Base-by-base conservation (phyloP, 2,888 invertebrate genomes). In the Trissoscelio sp. region DNA sequence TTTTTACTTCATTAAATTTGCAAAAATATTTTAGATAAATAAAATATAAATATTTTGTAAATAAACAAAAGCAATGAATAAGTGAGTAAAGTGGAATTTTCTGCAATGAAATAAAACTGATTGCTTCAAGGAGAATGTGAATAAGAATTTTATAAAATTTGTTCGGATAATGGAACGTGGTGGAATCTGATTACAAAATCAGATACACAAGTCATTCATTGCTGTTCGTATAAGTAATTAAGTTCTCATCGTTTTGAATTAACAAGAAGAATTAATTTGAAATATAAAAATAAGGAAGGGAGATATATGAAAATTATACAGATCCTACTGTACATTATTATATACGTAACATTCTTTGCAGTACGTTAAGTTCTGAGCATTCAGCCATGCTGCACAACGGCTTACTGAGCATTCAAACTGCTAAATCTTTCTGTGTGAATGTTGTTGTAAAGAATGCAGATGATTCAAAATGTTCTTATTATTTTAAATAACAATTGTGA, bases 251-350 rank as follows among this genome's bases (percentile, higher is more conserved):
- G 12, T 39, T 46, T 24, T 34, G 51, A 53, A 66, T 66, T 66
- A 66, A 51, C 2, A 34, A 51, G 66, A 39, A 20, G 51, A 66
- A 66, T 66, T 66, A 66, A 66, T 39, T 51, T 24, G 66, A 39
- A 66, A 66, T 51, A 66, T 53, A 53, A 66, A 66, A 51, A 66
- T 66, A 39, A 66, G 66, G 51, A 66, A 66, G 66, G 18, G 66
- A 66, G 31, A n/a, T n/a, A 66, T 66, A 62, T 62, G 62, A 62
- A 62, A 46, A 46, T 31, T 44, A 62, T 62, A 46, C 62, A 12
- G 16, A 31, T 51, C 4, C 66, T 51, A 66, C 53, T 66, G 51
- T 53, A 62, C 46, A 44, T 44, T 44, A 22, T 46, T 44, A 22
- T 46, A 39, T 34, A 53, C 39, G 12, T 53, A 31, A 22, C 37